Evolutionary conservation across 2,797 vertebrate species (phyloP), one percentile per base, ranked within the genome.

Genomic region (Lepilemur ruficaudatus): DNA sequence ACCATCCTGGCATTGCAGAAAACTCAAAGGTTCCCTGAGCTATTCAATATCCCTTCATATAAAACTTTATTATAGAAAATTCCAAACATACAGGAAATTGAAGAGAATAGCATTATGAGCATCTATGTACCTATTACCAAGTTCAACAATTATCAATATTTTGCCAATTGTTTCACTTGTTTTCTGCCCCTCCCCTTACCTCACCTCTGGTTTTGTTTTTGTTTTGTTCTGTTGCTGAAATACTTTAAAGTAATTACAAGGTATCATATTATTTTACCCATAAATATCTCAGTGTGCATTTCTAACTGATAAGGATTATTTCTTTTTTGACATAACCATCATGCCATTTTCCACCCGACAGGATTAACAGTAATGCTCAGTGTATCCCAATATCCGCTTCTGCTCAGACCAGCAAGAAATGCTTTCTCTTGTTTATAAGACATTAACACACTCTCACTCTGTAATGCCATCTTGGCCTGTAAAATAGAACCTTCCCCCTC

Each of bases 221-320:
- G 55, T 84, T 55, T 63, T 72, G 57, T 50, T 55, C 55, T 72
- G 41, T 50, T 30, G 14, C n/a, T 86, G 14, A 83, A 86, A 13
- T 22, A 63, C 81, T 92, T 95, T 69, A 70, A 97, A 87, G 25
- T 72, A 91, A 89, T 78, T 46, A 35, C 35, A 83, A 89, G 18
- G 7, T 32, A 43, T 30, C 22, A 15, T 69, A 41, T 67, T 63
- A 43, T 95, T 93, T 88, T 38, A 76, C 46, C 22, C n/a, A 10
- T 61, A 91, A 82, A 9, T 43, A 78, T 76, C 38, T 93, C 67
- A n/a, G 9, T 12, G 0, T 79, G 25, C 9, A 63, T 41, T 92
- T 96, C 43, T 61, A 73, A 83, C 32, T 63, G 35, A 52, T 55
- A 81, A 88, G 52, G 43, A n/a, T n/a, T 57, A 38, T 38, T 57